Conservation (phyloP, 2,113 vertebrate genomes). For the Caloenas nicobarica region DNA sequence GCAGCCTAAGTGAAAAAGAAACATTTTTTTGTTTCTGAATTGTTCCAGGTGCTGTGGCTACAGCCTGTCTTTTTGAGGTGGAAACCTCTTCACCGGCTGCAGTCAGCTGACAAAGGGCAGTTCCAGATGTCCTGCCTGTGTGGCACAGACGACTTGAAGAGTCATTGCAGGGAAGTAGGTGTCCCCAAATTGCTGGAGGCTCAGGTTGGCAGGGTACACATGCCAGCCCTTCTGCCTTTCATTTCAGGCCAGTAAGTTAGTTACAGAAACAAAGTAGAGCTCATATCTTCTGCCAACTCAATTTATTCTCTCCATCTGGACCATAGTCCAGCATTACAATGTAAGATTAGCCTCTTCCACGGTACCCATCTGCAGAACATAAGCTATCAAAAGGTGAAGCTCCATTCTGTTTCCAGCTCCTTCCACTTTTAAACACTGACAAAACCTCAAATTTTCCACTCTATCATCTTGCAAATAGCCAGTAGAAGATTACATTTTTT, state of each 20-base stretch:
- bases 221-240: background rate
- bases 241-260: background rate
- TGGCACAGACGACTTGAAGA: background rate
- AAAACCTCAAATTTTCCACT: background rate
- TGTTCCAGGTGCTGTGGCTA: background rate
- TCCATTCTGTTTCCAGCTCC: background rate
- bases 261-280: background rate
- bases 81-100: background rate
- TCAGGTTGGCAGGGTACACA: background rate
- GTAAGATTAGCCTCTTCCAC: constrained; percentile 13
- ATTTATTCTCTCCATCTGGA: constrained; percentile 40
- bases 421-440: background rate
- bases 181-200: background rate
- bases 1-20: background rate
- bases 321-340: background rate
- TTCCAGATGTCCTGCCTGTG: background rate
- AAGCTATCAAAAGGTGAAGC: background rate
- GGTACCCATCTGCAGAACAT: constrained; percentile 24
- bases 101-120: background rate
- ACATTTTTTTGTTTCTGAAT: background rate
- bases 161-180: background rate
- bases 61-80: background rate
- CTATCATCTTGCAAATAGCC: background rate
- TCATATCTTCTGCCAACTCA: constrained; percentile 3
- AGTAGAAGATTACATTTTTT: background rate